Base-by-base conservation (phyloP, 2,888 invertebrate species). In the Orthonevra nobilis region DNA sequence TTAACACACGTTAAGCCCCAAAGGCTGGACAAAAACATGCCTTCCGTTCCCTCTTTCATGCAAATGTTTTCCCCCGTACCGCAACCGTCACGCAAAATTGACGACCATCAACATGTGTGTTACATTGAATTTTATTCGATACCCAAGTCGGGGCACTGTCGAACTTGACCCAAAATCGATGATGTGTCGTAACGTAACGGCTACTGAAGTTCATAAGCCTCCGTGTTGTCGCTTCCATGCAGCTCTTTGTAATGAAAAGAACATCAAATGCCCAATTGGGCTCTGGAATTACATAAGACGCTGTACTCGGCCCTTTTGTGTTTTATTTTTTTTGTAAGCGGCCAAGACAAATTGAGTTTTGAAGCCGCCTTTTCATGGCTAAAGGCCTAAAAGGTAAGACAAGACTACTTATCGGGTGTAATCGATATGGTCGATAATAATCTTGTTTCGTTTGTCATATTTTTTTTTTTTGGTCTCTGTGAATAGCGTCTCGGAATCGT, bases 101-200 rank as follows among this genome's bases (percentile, higher is more conserved):
- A 36, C 28, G 34, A 32, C n/a, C 17, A 14, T 17, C 30, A 5
- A 32, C 34, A 34, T 40, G 38, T 40, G 15, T 28, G 46, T 20
- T 5, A 12, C 52, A 15, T 19, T 42, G 50, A 42, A 32, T 50
- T 42, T 34, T 44, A 50, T 69, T 60, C 40, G 32, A 42, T 19
- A 12, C 32, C 19, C 17, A 58, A 5, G 5, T 3, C 23, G 5
- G 5, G 20, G 26, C 9, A 20, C 7, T 9, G 34, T 6, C 36
- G 66, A 66, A 66, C 66, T 66, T 66, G 66, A 66, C 66, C 66
- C 36, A 66, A 66, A 66, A 66, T 17, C 36, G 19, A 36, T 40
- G 32, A 19, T 17, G 30, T 44, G 14, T 19, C 36, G 44, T 14
- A 44, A 32, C 42, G 26, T 14, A 44, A 32, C 42, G 26, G 20